Evolutionary conservation across 2,888 invertebrate genomes (phyloP), one percentile per base, ranked within the genome.

Genomic region (Parnassius mnemosyne): DNA sequence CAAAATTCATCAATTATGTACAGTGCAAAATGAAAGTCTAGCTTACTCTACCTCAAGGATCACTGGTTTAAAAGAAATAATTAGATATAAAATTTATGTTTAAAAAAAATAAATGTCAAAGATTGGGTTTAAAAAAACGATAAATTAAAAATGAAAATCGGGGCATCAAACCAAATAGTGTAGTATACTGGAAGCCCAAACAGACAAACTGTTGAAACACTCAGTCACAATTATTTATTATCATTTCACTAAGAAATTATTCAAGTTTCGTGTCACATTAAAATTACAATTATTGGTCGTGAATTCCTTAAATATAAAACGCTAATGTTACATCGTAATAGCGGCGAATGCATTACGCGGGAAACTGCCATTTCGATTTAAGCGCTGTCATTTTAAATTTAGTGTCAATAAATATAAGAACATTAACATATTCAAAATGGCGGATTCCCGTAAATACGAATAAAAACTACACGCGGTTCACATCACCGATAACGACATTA

Each of bases 251-350:
- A 89, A 85, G 84, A 87, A 88, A 87, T 85, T 81, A 83, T 81
- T 74, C 74, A 78, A 81, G 79, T 82, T 80, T 76, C 81, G 79
- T 83, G 83, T 79, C 83, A 85, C 82, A 82, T 83, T 80, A 80
- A 82, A 80, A 85, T 89, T 90, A 90, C 87, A 89, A 83, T 87
- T 90, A 91, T 91, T 91, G 90, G 90, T 91, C 90, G 89, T 89
- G 89, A 87, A 80, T 86, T 83, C 71, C 85, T 87, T 89, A 86
- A 78, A 79, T 78, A 79, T 78, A 80, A 79, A 82, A 83, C 83
- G 85, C 87, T 85, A 87, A 83, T 73, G 75, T 80, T 79, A 79
- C 70, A 73, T 76, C 75, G 79, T 79, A 73, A 78, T 78, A 82
- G 87, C 83, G 78, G 80, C 74, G 74, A 65, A 70, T 64, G 72